Conservation (phyloP, 2,113 vertebrate species). For the Hucho hucho region DNA sequence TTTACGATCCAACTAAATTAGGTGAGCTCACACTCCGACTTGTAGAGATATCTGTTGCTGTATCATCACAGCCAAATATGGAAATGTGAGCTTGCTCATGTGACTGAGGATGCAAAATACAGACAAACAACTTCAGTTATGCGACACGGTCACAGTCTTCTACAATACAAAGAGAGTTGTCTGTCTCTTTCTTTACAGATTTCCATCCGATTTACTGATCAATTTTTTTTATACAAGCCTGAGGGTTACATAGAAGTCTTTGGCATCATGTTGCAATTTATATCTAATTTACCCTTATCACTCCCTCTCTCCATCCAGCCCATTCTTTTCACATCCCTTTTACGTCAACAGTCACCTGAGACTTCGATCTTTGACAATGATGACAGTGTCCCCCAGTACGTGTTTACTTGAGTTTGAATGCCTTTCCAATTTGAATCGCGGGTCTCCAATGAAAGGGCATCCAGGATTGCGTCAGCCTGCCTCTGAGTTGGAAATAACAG, state of each 20-base stretch:
- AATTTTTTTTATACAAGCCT: background rate
- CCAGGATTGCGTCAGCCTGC: constrained; percentile 8
- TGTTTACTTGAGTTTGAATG: constrained; percentile 1
- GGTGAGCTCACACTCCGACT: constrained; percentile 8
- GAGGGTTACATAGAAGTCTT: background rate
- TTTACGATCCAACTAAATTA: constrained; percentile 5
- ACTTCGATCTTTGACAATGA: background rate
- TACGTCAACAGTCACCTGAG: constrained; percentile 20
- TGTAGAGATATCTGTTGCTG: constrained; percentile 14
- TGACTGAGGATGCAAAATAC: constrained; percentile 6
- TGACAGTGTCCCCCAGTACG: background rate
- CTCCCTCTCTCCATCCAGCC: background rate
- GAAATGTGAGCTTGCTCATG: constrained; percentile 16
- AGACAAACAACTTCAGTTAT: background rate
- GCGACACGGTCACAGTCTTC: background rate
- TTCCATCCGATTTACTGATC: background rate
- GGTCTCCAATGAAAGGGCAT: constrained; percentile 2
- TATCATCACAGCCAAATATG: constrained; percentile 39
- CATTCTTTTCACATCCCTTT: background rate
- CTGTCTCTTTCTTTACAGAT: background rate
- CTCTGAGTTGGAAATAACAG: constrained; percentile 19
- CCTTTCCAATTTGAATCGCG: background rate
- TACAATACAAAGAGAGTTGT: background rate
- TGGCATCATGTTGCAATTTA: background rate
- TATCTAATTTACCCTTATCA: background rate